These are phyloP conservation scores for Prosopocoilus inquinatus DNA, from an alignment of 2,888 invertebrate species.

Conservation along the genomic window DNA sequence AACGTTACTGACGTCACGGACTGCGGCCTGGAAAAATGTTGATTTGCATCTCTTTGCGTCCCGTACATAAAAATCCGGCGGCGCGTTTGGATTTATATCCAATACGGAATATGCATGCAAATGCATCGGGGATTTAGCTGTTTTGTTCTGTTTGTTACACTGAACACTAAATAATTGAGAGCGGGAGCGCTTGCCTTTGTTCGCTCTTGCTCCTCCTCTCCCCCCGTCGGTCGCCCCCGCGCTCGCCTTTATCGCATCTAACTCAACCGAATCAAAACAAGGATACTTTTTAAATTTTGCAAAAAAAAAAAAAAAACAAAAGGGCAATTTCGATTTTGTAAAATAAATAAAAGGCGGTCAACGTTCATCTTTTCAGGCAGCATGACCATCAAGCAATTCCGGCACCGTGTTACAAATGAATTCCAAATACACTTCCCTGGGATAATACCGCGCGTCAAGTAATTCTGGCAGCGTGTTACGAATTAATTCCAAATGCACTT, in stretches of 20 bases:
- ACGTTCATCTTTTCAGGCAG: no score
- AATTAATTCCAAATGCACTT: no score
- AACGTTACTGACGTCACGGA: conserved; percentile 44
- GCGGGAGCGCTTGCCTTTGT: not conserved
- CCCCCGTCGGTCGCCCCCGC: not conserved
- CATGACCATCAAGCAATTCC: no score
- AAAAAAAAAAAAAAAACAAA: no score
- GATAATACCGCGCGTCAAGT: no score
- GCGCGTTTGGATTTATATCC: conserved; percentile 38
- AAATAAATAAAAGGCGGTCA: no score
- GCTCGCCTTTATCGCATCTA: not conserved
- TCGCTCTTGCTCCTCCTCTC: not conserved
- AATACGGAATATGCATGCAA: conserved; percentile 33
- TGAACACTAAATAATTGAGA: not conserved
- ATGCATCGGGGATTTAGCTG: conserved; percentile 19
- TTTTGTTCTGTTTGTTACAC: conserved; percentile 1
- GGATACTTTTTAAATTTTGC: no score
- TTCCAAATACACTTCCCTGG: no score
- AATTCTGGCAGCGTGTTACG: no score
- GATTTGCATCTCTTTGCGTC: conserved; percentile 40
- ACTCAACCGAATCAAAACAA: not conserved
- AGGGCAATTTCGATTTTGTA: no score
- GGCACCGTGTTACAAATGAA: no score
- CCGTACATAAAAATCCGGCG: conserved; percentile 36
- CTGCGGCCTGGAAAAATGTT: conserved; percentile 40